Evolutionary conservation across 2,113 vertebrate genomes (phyloP).

Genomic region (Sciurus niger): DNA sequence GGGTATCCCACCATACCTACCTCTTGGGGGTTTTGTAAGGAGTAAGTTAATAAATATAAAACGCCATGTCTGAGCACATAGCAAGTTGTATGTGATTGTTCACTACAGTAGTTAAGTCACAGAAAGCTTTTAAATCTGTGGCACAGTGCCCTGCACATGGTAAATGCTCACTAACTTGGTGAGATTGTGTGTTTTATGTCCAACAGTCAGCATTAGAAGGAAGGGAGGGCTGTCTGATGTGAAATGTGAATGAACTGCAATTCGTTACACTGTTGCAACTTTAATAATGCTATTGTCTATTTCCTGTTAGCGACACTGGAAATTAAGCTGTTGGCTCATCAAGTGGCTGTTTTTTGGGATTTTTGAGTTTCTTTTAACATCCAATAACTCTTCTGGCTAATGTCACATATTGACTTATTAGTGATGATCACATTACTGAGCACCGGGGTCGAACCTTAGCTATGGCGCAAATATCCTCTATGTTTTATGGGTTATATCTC

Average conservation of each 20-base stretch:
- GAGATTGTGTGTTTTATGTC: constrained; percentile 23
- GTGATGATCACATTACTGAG: constrained; percentile 32
- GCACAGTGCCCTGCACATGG: not conserved
- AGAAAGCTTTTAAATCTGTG: constrained; percentile 37
- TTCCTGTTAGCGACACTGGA: constrained; percentile 45
- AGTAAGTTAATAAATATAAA: constrained; percentile 7
- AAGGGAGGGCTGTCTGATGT: not conserved
- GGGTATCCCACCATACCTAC: not conserved
- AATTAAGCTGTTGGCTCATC: constrained; percentile 69
- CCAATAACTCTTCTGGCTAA: constrained; percentile 7
- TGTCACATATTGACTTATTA: constrained; percentile 57
- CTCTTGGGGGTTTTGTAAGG: not conserved
- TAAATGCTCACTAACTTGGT: constrained; percentile 12
- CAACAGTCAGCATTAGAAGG: not conserved
- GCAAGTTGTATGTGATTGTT: not conserved
- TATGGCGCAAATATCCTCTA: not conserved
- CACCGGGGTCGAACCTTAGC: constrained; percentile 27
- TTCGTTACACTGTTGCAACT: not conserved
- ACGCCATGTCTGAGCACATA: not conserved
- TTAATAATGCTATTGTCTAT: constrained; percentile 45
- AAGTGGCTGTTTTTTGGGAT: constrained; percentile 53
- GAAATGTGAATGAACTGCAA: constrained; percentile 53
- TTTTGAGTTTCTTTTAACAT: constrained; percentile 62
- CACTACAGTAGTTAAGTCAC: not conserved
- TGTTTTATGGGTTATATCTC: constrained; percentile 21